Base-by-base conservation (phyloP, 92 coral and sea anemone genomes). In the Porites divaricata region DNA sequence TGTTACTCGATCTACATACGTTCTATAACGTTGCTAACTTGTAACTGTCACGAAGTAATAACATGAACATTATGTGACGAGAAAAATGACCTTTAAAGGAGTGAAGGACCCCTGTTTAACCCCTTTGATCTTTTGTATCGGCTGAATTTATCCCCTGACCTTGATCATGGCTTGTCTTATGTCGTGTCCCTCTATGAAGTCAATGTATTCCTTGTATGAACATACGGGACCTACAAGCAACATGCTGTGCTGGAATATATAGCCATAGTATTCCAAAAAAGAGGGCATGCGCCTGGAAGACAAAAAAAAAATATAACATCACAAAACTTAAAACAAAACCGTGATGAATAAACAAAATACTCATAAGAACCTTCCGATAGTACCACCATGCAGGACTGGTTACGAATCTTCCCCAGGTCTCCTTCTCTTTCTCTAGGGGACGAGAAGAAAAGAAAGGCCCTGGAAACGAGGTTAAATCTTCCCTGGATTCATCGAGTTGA, bases 171-270 rank as follows among this genome's bases (percentile, higher is more conserved):
- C 82, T 19, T 72, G 71, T 19, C 69, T 71, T 64, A 84, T 75
- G 75, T 84, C 88, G 57, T 45, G 68, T 15, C 97, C 97, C 9
- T 85, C 88, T 26, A 88, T 91, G 57, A 91, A 93, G 63, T 93
- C 93, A 64, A 89, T 84, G 76, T 81, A 93, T 19, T 93, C 95
- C 51, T 62, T 85, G 69, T 85, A 88, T 4, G 93, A 85, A 71
- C 90, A 88, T 51, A 88, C 65, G 4, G 95, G 97, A 14, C 97
- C 97, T 9, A 78, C 92, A 23, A 93, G 79, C 49, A 93, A 12
- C 93, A 70, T 85, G 45, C 91, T 91, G 89, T 88, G 89, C 54
- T 93, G 95, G 71, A 93, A 90, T 80, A 85, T 86, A 66, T 91
- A 93, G 57, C 94, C 90, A 73, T 78, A 91, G 83, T 75, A 93